A percentile compares a stretch with the other conserved stretches of the same genome.
These are phyloP conservation scores for Neosilurus hyrtlii DNA, from an alignment of 2,797 vertebrate genomes.

Conservation along the genomic window DNA sequence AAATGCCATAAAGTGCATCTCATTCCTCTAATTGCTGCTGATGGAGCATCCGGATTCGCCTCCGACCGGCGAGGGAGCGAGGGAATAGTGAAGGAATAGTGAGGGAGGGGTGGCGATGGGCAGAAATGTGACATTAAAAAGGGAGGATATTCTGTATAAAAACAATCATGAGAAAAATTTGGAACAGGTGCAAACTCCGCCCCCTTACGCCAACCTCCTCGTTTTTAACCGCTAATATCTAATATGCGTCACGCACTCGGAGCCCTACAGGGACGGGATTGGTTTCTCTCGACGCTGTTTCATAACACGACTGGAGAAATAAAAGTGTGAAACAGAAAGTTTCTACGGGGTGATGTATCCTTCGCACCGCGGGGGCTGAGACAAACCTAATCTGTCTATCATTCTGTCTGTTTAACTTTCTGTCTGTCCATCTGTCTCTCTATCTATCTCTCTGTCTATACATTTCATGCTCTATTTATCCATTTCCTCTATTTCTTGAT, in stretches of 20 bases:
- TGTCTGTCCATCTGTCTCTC: no score
- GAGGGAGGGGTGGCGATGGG: conserved; percentile 1
- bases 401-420: no score
- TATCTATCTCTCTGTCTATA: no score
- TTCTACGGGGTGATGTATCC: neutral
- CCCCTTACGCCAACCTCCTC: no score
- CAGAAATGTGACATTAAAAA: neutral
- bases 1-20: conserved; percentile 52
- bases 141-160: neutral
- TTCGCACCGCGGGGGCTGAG: neutral
- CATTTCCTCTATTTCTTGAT: no score
- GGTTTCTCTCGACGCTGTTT: neutral
- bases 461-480: no score
- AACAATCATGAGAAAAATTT: neutral
- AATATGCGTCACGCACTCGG: neutral
- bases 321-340: neutral
- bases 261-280: neutral
- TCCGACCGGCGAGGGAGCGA: conserved; percentile 39
- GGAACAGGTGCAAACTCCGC: no score
- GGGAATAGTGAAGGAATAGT: conserved; percentile 21
- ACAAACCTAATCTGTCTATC: no score
- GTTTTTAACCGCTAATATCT: no score
- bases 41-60: conserved; percentile 49
- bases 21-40: conserved; percentile 49
- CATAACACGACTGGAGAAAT: no score